Evolutionary conservation across 2,888 invertebrate genomes (phyloP), one percentile per base, ranked within the genome.

Genomic region (Tetramorium bicarinatum): DNA sequence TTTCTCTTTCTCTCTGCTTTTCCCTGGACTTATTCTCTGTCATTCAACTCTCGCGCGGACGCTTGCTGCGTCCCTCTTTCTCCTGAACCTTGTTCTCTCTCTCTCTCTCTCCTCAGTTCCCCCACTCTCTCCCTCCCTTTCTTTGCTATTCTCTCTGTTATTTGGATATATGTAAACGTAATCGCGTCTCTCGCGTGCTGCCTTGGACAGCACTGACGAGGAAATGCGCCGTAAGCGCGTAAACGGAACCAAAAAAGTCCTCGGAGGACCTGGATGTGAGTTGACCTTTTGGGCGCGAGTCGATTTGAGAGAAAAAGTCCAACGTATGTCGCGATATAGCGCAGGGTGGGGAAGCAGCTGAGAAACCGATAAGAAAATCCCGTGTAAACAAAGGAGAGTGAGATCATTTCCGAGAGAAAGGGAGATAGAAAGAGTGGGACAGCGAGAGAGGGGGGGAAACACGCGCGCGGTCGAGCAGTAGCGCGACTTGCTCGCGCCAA

Each of bases 331-430:
- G 56, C 49, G 38, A 69, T 21, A 41, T 38, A 29, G 66, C 67
- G 15, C 47, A 47, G 47, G 66, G 69, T 18, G 34, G 79, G 71
- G 13, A 38, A n/a, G 18, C 47, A 80, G 49, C 59, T 61, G 79
- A 80, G 79, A 71, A 34, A 61, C 21, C 87, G 87, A 86, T 83
- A 87, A 67, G 87, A 82, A 82, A 83, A 75, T 59, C 85, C 67
- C 75, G 82, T 88, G 85, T 88, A 88, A 88, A 85, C 87, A 88
- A 62, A 62, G 64, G 80, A 86, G 76, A 84, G 82, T 71, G 64
- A 83, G 84, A 80, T 47, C 62, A 77, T 69, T 59, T 47, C 34
- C 11, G 44, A 74, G 56, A 71, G 62, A 69, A 64, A 72, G 66
- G 54, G 56, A 82, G 44, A 61, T 9, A 7, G 41, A 56, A 29